A percentile compares a stretch with the other conserved stretches of the same genome.
Evolutionary conservation across 2,113 vertebrate species (phyloP).

Genomic region (Lepus europaeus): DNA sequence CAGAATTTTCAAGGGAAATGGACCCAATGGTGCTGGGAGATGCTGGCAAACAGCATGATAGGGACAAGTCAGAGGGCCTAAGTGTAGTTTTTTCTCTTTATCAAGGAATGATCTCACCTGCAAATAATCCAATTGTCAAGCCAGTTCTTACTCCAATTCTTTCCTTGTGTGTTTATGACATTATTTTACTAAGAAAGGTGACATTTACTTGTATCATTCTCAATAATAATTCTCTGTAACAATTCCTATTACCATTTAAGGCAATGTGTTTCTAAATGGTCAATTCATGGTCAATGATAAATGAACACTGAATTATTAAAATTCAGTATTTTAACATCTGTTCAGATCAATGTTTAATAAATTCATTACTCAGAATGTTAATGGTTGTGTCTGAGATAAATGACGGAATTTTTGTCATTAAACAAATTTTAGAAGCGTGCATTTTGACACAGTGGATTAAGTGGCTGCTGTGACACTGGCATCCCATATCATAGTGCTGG

Average conservation of each 20-base stretch:
- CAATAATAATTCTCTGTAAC: neutral
- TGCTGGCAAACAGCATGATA: neutral
- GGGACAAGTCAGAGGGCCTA: too few species aligned
- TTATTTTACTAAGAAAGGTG: neutral
- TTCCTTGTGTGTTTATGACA: neutral
- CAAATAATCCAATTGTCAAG: neutral
- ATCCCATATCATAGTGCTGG: too few species aligned
- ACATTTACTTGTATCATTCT: neutral
- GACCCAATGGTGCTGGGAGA: neutral
- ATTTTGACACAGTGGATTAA: too few species aligned
- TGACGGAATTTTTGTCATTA: neutral
- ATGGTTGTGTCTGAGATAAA: neutral
- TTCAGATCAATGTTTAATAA: neutral
- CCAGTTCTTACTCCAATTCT: neutral
- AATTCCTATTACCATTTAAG: neutral
- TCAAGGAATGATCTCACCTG: neutral
- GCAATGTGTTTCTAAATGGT: neutral
- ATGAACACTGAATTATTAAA: neutral
- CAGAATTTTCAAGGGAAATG: neutral
- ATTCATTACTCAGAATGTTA: neutral
- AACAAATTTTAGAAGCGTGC: neutral
- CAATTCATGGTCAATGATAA: neutral
- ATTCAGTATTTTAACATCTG: neutral
- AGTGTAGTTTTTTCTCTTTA: neutral
- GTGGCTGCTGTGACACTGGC: too few species aligned